Conservation (phyloP, 2,113 vertebrate genomes). For the Actenoides lindsayi region DNA sequence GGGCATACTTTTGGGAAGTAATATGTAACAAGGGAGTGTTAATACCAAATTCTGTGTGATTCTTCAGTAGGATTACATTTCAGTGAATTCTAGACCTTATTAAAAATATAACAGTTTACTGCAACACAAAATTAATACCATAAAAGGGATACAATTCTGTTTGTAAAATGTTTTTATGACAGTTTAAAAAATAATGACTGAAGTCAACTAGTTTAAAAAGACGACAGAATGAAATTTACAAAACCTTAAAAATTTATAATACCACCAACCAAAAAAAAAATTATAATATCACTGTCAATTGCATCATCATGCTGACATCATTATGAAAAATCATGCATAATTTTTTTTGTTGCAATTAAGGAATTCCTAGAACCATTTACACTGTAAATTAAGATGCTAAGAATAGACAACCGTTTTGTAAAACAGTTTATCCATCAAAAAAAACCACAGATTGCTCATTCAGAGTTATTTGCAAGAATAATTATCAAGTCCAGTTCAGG, state of each 20-base stretch:
- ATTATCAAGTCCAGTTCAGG: neutral
- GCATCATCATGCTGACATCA: neutral
- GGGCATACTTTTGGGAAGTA: neutral
- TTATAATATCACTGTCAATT: neutral
- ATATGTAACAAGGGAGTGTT: neutral
- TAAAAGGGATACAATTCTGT: fast-evolving
- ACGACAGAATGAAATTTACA: neutral
- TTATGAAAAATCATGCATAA: neutral
- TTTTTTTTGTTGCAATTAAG: neutral
- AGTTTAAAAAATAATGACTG: neutral
- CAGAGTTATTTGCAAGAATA: neutral
- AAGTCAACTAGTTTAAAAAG: neutral
- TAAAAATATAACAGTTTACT: neutral
- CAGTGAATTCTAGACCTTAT: neutral
- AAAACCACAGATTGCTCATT: neutral
- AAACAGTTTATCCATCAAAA: neutral
- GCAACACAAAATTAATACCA: neutral
- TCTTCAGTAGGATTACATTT: neutral
- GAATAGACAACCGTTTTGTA: neutral
- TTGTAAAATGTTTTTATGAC: neutral
- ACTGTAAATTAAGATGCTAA: neutral
- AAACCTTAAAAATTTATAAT: neutral
- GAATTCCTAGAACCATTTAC: neutral
- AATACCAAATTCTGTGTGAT: neutral
- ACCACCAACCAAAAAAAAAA: neutral